Conservation (phyloP, 2,113 vertebrate species). For the Miniopterus natalensis region DNA sequence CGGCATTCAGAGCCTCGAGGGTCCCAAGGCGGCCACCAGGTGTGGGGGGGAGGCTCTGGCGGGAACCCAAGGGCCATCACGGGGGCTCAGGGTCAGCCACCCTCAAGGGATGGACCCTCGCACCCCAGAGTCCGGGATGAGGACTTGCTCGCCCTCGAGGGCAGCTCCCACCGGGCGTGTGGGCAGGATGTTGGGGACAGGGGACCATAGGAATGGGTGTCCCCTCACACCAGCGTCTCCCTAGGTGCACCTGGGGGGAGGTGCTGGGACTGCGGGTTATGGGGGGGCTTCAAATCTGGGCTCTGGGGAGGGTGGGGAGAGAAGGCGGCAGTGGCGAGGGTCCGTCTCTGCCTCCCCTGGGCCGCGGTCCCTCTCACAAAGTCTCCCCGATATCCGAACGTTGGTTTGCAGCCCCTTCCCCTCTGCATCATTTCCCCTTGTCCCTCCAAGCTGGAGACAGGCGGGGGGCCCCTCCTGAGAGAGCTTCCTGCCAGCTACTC, state of each 20-base stretch:
- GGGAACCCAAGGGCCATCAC: accelerated
- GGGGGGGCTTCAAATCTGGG: no score
- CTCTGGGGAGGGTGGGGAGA: background rate
- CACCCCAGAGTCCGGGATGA: accelerated
- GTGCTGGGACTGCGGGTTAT: background rate
- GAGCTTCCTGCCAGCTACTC: background rate
- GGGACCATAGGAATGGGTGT: accelerated
- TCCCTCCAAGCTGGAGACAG: background rate
- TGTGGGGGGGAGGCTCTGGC: accelerated
- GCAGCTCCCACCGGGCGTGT: accelerated
- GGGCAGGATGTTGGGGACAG: background rate
- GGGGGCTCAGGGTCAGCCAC: accelerated
- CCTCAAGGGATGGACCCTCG: accelerated
- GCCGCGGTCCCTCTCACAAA: accelerated
- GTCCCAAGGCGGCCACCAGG: accelerated
- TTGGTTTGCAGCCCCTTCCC: accelerated
- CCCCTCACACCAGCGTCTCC: background rate
- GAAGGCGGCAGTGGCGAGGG: background rate
- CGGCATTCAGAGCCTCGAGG: accelerated
- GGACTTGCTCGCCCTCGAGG: accelerated
- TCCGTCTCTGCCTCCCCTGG: background rate
- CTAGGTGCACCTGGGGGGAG: accelerated
- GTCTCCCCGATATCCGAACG: background rate
- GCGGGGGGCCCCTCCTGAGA: accelerated
- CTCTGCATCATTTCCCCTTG: accelerated